Base-by-base conservation (phyloP, 2,797 vertebrate species). In the Sebastes dallii region DNA sequence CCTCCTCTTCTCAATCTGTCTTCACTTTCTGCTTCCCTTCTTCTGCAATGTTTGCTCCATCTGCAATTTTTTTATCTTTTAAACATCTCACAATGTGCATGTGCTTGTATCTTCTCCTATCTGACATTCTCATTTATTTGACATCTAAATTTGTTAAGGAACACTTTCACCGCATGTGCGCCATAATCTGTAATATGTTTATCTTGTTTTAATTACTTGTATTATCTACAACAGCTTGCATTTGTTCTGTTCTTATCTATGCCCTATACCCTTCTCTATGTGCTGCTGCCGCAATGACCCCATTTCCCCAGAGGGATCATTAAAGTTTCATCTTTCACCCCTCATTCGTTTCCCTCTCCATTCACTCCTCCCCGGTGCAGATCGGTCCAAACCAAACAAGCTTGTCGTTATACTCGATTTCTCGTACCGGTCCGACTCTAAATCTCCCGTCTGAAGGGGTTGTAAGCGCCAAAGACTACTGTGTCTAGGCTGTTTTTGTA, bases 291-390 rank as follows among this genome's bases (percentile, higher is more conserved):
- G 87, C 78, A 88, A 80, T 82, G 88, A 89, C 86, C 83, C 85
- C 29, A 81, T 91, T 90, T 92, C 94, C 94, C 94, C 82, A 80
- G 93, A 88, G 93, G 88, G 92, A 92, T 94, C 90, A 94, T 94
- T 94, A 94, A 93, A 92, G 93, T 93, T 92, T 94, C 91, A 89
- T 93, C 89, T 94, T 93, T 94, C 90, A 91, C 91, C 90, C 86
- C 87, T 92, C 82, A 81, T 91, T 92, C 88, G 88, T 93, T 92
- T 83, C 78, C 81, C 73, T 85, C 77, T 84, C 82, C 77, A 78
- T 84, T 92, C 89, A 83, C 86, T 90, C 91, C 87, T 90, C 85
- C 78, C 75, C 6, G 80, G 83, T 73, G 77, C 76, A 82, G 81
- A 77, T 85, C 13, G 20, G 78, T 90, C 92, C 90, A 93, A 95